Conservation (phyloP, 1,140 invertebrate genomes). For the Octopus sinensis region DNA sequence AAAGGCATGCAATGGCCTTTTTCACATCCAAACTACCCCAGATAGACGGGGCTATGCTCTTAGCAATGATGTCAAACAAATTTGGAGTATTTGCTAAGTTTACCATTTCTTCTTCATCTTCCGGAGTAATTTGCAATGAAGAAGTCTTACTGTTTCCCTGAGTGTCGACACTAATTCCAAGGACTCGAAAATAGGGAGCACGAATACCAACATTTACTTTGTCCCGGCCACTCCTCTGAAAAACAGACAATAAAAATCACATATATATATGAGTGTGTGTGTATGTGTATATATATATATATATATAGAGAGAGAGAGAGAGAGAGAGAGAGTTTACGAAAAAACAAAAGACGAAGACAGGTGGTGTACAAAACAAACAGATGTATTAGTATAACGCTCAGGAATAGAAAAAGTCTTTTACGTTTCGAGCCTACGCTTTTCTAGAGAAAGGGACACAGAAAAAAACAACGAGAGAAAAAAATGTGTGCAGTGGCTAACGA, state of each 20-base stretch:
- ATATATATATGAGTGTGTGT: too few species aligned
- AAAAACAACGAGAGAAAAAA: too few species aligned
- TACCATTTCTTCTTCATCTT: slow-evolving; percentile 90
- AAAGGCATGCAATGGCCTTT: slow-evolving; percentile 90
- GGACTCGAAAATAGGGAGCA: slow-evolving; percentile 87
- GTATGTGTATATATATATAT: too few species aligned
- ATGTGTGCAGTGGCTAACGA: too few species aligned
- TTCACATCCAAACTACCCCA: slow-evolving; percentile 94
- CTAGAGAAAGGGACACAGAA: too few species aligned
- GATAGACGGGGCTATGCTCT: slow-evolving; percentile 95
- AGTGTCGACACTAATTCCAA: slow-evolving; percentile 85
- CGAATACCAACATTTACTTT: slow-evolving; percentile 89
- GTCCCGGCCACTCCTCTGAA: slow-evolving; percentile 68
- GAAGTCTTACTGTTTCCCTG: slow-evolving; percentile 71
- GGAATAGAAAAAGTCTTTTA: too few species aligned
- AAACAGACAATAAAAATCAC: not conserved
- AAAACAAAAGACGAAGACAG: too few species aligned
- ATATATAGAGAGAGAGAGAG: too few species aligned
- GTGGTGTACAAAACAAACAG: too few species aligned
- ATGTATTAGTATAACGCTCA: too few species aligned
- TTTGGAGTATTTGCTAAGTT: slow-evolving; percentile 79
- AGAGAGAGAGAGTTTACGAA: too few species aligned
- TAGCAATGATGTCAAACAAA: slow-evolving; percentile 85
- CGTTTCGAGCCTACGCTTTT: too few species aligned
- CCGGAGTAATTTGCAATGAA: slow-evolving; percentile 50